Percentiles rank a stretch among this genome's conserved stretches.
Conservation (phyloP, 1,140 invertebrate genomes). For the Macrosteles quadrilineatus region DNA sequence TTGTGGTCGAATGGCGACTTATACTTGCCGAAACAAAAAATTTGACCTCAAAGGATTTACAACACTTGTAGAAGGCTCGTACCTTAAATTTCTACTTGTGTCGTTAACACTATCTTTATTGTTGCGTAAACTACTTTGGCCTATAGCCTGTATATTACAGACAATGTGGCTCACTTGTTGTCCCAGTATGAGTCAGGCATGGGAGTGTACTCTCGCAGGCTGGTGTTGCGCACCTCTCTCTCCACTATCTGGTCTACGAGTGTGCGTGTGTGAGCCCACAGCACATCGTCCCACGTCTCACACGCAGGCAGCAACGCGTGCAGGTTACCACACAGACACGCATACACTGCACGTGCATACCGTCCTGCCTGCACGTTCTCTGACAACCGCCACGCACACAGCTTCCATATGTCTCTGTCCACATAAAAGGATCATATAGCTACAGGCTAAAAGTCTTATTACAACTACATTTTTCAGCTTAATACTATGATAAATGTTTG, state of each 20-base stretch:
- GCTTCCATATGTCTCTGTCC: conserved; percentile 86
- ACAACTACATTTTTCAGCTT: neutral
- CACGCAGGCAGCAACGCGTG: conserved; percentile 71
- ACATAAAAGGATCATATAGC: conserved; percentile 22
- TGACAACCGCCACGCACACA: conserved; percentile 74
- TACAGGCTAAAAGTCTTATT: neutral
- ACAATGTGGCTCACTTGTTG: conserved; percentile 66
- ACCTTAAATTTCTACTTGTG: too few species aligned
- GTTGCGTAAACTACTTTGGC: too few species aligned
- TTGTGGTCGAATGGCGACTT: too few species aligned
- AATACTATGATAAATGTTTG: neutral
- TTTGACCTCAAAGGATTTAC: too few species aligned
- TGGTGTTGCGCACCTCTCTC: conserved; percentile 63
- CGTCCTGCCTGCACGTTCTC: conserved; percentile 52
- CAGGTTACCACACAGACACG: conserved; percentile 82
- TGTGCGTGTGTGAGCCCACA: conserved; percentile 86
- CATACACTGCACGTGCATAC: conserved; percentile 65
- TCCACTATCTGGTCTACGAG: conserved; percentile 86
- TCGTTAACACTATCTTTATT: too few species aligned
- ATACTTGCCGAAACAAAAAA: too few species aligned
- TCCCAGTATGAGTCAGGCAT: conserved; percentile 80
- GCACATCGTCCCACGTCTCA: conserved; percentile 81
- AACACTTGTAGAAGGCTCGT: too few species aligned
- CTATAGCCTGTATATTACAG: too few species aligned
- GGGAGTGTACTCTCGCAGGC: conserved; percentile 53